These are phyloP conservation scores for Leucophenga montana DNA, from an alignment of 2,888 invertebrate genomes.

Conservation along the genomic window DNA sequence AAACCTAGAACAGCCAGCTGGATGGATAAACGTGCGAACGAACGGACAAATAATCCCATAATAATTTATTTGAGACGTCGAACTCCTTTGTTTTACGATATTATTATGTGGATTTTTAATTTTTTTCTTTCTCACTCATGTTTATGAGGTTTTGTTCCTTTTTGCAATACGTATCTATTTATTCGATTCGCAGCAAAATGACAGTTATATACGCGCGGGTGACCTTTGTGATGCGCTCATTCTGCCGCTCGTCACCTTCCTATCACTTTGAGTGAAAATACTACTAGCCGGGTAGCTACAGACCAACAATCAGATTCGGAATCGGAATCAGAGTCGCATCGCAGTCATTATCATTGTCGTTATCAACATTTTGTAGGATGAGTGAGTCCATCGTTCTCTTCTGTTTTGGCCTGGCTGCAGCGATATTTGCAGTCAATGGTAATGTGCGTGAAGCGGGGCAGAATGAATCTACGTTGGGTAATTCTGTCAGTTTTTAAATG, in stretches of 20 bases:
- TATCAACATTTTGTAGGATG: slow-evolving; percentile 36
- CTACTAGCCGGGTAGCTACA: background rate
- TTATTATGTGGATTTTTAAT: slow-evolving; percentile 55
- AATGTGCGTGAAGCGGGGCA: no score
- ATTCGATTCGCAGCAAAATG: background rate
- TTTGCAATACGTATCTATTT: slow-evolving; percentile 37
- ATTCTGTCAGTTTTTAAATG: no score
- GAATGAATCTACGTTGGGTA: no score
- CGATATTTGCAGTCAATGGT: no score
- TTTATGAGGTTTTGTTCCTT: slow-evolving; percentile 24
- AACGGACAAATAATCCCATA: slow-evolving; percentile 43
- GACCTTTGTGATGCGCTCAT: slow-evolving; percentile 59
- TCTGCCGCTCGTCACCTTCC: no score
- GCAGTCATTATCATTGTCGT: slow-evolving; percentile 37
- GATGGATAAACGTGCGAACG: slow-evolving; percentile 34
- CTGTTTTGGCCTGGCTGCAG: no score
- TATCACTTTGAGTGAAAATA: background rate
- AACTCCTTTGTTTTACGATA: slow-evolving; percentile 66
- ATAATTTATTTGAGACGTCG: slow-evolving; percentile 67
- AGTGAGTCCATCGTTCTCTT: no score
- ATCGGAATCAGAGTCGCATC: no score
- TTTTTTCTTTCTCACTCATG: background rate
- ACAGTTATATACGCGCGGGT: slow-evolving; percentile 48
- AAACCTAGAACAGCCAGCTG: slow-evolving; percentile 15
- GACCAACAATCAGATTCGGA: no score